Percentiles rank a stretch among this genome's conserved stretches.
phyloP scores from a whole-genome alignment of 2,113 vertebrate species.

The Eidolon helvum region DNA sequence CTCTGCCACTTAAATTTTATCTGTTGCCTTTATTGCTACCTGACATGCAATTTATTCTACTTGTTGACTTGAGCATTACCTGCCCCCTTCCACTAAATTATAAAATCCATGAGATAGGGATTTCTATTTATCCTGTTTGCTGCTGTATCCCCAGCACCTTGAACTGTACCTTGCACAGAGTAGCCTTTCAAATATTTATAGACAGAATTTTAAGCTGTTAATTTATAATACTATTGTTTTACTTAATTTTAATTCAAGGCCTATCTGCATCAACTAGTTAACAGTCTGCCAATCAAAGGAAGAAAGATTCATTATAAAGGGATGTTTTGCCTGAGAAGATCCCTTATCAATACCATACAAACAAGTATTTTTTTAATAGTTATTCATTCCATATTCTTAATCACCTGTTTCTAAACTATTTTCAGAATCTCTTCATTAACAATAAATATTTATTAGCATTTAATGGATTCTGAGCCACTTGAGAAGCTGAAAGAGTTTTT shows the following conservation, averaged over 20 bases:
- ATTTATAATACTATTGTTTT: background rate
- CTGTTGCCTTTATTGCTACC: background rate
- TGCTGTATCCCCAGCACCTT: background rate
- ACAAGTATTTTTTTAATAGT: background rate
- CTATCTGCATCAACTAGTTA: background rate
- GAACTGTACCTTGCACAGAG: background rate
- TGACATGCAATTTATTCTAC: background rate
- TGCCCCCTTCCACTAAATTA: background rate
- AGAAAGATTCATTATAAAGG: constrained; percentile 4
- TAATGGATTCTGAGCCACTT: background rate
- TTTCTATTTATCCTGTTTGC: background rate
- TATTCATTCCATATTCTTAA: background rate
- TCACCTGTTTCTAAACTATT: constrained; percentile 21
- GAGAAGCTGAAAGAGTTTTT: constrained; percentile 1
- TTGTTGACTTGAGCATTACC: background rate
- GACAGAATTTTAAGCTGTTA: constrained; percentile 4
- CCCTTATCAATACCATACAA: background rate
- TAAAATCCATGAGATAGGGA: background rate
- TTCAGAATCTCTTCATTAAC: background rate
- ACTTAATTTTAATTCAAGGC: background rate
- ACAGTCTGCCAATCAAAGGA: background rate
- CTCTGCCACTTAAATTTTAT: background rate
- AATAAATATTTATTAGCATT: constrained; percentile 32
- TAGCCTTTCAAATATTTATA: background rate
- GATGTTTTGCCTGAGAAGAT: background rate